These are phyloP conservation scores for Nemotelus nigrinus DNA, from an alignment of 2,888 invertebrate species.

Conservation along the genomic window DNA sequence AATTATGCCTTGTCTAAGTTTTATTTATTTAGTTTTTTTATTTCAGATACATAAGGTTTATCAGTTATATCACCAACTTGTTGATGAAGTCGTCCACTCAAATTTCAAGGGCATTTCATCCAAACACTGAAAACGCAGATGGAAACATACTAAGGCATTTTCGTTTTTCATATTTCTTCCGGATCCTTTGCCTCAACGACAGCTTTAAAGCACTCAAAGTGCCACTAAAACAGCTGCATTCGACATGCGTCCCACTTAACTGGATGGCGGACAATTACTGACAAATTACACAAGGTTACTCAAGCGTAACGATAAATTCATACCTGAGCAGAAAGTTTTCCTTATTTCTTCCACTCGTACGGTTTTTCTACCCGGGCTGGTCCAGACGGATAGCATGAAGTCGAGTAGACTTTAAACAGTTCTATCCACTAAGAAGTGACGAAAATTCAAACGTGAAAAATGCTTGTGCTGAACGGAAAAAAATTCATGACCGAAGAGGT, in stretches of 20 bases:
- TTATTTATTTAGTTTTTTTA: no score
- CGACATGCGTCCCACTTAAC: conserved; percentile 5
- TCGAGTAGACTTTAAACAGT: neutral
- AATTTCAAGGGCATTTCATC: no score
- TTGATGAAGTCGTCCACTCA: no score
- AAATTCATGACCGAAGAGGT: neutral
- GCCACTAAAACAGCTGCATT: conserved; percentile 11
- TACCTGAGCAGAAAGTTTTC: neutral
- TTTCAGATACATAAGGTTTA: no score
- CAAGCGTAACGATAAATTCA: conserved; percentile 14
- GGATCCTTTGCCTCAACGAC: neutral
- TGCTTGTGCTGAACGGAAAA: neutral
- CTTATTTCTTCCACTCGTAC: neutral
- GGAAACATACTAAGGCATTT: no score
- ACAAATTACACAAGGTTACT: conserved; percentile 38
- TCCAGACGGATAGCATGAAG: no score
- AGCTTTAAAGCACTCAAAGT: conserved; percentile 1
- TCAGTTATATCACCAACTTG: no score
- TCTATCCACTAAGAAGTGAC: neutral
- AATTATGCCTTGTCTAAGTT: no score
- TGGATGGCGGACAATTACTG: conserved; percentile 30
- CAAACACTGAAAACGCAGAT: no score
- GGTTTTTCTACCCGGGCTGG: neutral
- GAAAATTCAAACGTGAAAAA: neutral
- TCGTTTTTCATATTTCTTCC: neutral